Percentiles rank a stretch among this genome's conserved stretches.
Evolutionary conservation across 2,797 vertebrate species (phyloP).

Genomic region (Rhodeus uyekii): DNA sequence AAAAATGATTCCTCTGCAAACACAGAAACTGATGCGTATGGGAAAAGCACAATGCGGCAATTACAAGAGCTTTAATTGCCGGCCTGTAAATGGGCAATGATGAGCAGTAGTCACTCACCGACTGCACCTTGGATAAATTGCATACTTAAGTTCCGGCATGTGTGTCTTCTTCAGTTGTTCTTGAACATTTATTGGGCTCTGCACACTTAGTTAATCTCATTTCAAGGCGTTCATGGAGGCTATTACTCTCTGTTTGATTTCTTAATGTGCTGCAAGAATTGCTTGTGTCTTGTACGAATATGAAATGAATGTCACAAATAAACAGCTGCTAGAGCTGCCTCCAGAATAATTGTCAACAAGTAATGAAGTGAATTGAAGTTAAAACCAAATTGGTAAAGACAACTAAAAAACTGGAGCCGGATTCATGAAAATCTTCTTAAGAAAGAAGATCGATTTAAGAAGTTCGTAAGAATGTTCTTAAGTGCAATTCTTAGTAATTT

Average conservation of each 20-base stretch:
- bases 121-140: conserved; percentile 45
- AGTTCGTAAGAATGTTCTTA: no score
- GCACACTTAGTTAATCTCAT: conserved; percentile 38
- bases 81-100: conserved; percentile 52
- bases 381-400: background rate
- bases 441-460: no score
- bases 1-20: conserved; percentile 52
- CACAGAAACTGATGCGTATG: conserved; percentile 38
- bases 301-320: conserved; percentile 2
- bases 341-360: background rate
- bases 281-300: conserved; percentile 16
- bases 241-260: conserved; percentile 44
- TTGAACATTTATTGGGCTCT: conserved; percentile 36
- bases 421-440: no score
- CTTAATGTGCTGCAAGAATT: conserved; percentile 42
- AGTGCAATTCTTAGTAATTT: no score
- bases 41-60: conserved; percentile 61
- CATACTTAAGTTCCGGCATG: conserved; percentile 43
- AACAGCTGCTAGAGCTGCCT: conserved; percentile 2
- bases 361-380: conserved; percentile 1
- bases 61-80: conserved; percentile 64
- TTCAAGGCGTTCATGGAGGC: conserved; percentile 14
- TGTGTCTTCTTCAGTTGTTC: conserved; percentile 18
- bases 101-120: conserved; percentile 55
- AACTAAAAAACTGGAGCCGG: background rate